These are phyloP conservation scores for Odontomyia ornata DNA, from an alignment of 2,888 invertebrate species.

Conservation along the genomic window DNA sequence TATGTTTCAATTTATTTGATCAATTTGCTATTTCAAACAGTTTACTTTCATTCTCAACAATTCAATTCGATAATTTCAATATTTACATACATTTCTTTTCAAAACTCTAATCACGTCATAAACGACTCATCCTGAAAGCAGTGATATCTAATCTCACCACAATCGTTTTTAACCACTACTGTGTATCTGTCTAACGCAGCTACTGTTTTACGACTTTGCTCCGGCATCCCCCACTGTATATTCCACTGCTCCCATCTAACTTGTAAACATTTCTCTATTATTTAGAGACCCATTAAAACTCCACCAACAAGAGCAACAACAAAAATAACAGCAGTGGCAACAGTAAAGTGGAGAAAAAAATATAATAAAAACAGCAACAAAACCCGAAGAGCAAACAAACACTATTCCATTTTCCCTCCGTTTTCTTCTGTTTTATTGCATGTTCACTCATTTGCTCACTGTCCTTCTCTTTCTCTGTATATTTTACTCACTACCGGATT, in stretches of 20 bases:
- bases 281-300: conserved; percentile 23
- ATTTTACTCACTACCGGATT: background rate
- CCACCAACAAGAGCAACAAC: conserved; percentile 1
- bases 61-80: background rate
- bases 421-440: conserved; percentile 20
- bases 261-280: conserved; percentile 30
- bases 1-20: too few relatives aligned
- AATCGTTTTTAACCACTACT: background rate
- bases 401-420: conserved; percentile 8
- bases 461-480: too few relatives aligned
- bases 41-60: too few relatives aligned
- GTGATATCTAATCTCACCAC: background rate
- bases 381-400: conserved; percentile 23
- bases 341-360: background rate
- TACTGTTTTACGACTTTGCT: background rate
- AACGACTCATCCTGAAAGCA: background rate
- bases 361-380: conserved; percentile 8
- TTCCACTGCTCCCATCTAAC: background rate
- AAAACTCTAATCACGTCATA: background rate
- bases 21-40: too few relatives aligned
- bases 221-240: background rate
- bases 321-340: background rate
- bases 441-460: background rate
- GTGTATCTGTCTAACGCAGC: background rate
- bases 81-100: background rate